phyloP scores from a whole-genome alignment of 2,888 invertebrate species.

The Balanococcus diminutus region DNA sequence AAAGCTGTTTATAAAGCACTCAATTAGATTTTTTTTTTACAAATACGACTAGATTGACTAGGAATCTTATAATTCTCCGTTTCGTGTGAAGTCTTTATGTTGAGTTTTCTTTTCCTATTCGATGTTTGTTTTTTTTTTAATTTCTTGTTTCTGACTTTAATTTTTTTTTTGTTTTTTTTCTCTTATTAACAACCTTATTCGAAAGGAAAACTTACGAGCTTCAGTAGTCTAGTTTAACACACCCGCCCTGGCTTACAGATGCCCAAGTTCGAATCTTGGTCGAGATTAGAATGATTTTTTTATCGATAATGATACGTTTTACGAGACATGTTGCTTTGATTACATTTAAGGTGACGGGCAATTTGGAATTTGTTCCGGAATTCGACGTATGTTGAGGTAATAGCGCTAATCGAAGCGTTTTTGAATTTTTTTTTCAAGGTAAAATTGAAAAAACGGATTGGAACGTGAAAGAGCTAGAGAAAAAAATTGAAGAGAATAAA shows the following conservation, averaged over 20 bases:
- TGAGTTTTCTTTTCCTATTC: conserved; percentile 10
- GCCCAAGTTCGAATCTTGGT: conserved; percentile 36
- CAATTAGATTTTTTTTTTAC: neutral
- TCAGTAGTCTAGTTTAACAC: conserved; percentile 40
- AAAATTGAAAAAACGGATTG: conserved; percentile 88
- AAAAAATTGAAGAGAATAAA: conserved; percentile 81
- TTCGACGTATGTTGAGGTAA: neutral
- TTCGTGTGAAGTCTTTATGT: conserved; percentile 15
- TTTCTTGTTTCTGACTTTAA: neutral
- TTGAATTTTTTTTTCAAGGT: conserved; percentile 62
- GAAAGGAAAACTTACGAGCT: conserved; percentile 21
- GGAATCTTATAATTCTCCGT: neutral
- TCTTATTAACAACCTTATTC: neutral
- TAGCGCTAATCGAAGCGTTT: conserved; percentile 23
- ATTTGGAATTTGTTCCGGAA: neutral
- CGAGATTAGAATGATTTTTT: conserved; percentile 1
- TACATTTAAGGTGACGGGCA: neutral
- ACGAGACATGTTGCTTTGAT: neutral
- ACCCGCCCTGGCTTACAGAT: conserved; percentile 26
- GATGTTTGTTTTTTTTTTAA: neutral
- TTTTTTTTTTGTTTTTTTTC: neutral
- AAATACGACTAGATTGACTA: neutral
- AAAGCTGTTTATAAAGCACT: neutral
- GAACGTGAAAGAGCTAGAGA: conserved; percentile 89
- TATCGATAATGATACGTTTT: neutral